Evolutionary conservation across 2,797 vertebrate genomes (phyloP), one percentile per base, ranked within the genome.

Genomic region (Gastrophryne carolinensis): DNA sequence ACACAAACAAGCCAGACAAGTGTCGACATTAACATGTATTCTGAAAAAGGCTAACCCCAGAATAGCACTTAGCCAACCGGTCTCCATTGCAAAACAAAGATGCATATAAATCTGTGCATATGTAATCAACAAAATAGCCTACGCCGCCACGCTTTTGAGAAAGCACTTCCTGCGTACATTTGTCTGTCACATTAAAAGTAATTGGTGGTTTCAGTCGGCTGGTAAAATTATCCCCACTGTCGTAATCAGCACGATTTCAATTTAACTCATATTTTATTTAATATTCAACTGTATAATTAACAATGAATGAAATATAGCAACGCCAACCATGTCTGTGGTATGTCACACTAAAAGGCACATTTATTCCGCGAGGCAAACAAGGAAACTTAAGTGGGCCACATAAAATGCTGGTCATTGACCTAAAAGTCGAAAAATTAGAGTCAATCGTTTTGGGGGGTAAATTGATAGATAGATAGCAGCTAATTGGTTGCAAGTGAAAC

Each of bases 101-200:
- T 67, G 66, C 34, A 30, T 17, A 49, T 71, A 29, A 71, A 60
- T 34, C 19, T 49, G 27, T 52, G 29, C 21, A 17, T 21, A 72
- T 57, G 30, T 37, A 57, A 69, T 47, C 44, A 47, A 23, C 34
- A 41, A 56, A n/a, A 41, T 41, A 41, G 35, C 35, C 66, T 6
- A 19, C 35, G 44, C 35, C 24, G 9, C 34, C 21, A n/a, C n/a
- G n/a, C 32, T 52, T 56, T 24, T 26, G 4, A 47, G 10, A 27
- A 17, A 44, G 50, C 72, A 35, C 52, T 72, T 60, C 62, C 62
- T 44, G 32, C 21, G 24, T 53, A 54, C 65, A 39, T 44, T 47
- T 57, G 49, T 41, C 62, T 67, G 63, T 75, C 63, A 67, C 72
- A 30, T 57, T 67, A 79, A 34, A 44, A 41, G 9, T 66, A 82